Evolutionary conservation across 1,140 invertebrate genomes (phyloP), one percentile per base, ranked within the genome.

Genomic region (Aphelenchoides fujianensis): DNA sequence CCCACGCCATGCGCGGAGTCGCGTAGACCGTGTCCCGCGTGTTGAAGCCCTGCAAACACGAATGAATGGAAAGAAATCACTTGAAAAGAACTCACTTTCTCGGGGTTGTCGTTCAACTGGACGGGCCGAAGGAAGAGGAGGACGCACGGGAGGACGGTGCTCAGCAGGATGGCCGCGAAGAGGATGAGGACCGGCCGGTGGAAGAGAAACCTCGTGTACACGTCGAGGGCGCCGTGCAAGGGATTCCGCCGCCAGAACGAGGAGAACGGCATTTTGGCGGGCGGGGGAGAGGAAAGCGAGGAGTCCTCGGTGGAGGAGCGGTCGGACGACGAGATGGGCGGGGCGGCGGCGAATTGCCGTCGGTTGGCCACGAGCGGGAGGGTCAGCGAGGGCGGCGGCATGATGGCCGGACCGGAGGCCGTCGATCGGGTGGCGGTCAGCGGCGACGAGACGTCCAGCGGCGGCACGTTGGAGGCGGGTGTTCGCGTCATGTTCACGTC

Each of bases 1-100:
- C 52, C 81, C 81, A 83, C 19, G 81, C 79, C 61, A 83, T 36
- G 37, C 81, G 70, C 2, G 75, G 74, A n/a, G 71, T 71, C 0
- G 82, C 61, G 52, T 83, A 80, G 2, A 63, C 69, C 53, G 81
- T 83, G 9, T 70, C 78, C 16, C 81, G 73, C 37, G 81, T 83
- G 55, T 83, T 79, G 59, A 83, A 83, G 0, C 81, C 81, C 81
- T 82, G 57, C 37, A 79, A 74, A 5, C 23, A n/a, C 12, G 32
- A 54, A n/a, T n/a, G 32, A 23, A 53, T 34, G 30, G 34, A 30
- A 23, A 23, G 19, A 31, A 27, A 28, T 28, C 63, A 9, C 57
- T 31, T 27, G 23, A 0, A 31, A 62, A 36, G 34, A 54, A 19
- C 16, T 63, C 36, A 81, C 79, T 52, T 81, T 82, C 64, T 82